Evolutionary conservation across 2,888 invertebrate genomes (phyloP).

Genomic region (Vandiemenella viatica): DNA sequence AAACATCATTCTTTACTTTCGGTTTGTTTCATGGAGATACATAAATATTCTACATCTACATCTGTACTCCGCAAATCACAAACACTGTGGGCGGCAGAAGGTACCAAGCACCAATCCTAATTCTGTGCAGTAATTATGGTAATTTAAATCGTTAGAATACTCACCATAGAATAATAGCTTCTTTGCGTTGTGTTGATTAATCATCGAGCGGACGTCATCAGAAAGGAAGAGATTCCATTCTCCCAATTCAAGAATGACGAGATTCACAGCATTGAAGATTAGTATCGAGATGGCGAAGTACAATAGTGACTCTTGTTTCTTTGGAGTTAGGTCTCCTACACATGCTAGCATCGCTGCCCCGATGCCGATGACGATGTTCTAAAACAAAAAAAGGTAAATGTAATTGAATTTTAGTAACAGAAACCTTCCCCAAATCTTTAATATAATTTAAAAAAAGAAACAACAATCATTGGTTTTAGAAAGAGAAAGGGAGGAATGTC

Average conservation of each 20-base stretch:
- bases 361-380: constrained; percentile 35
- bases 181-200: constrained; percentile 14
- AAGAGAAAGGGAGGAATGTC: not conserved
- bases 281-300: constrained; percentile 27
- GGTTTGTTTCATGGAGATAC: too few relatives aligned
- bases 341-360: constrained; percentile 32
- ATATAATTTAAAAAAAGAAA: too few relatives aligned
- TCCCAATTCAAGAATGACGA: constrained; percentile 27
- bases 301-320: constrained; percentile 32
- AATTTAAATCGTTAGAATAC: too few relatives aligned
- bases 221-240: constrained; percentile 32
- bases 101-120: too few relatives aligned
- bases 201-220: constrained; percentile 21
- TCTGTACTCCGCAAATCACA: too few relatives aligned
- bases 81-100: too few relatives aligned
- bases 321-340: constrained; percentile 29
- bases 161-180: constrained; percentile 17
- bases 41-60: too few relatives aligned
- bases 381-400: constrained; percentile 16
- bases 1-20: too few relatives aligned
- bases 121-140: too few relatives aligned
- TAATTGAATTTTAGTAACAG: not conserved
- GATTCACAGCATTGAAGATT: constrained; percentile 22
- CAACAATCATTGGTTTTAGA: too few relatives aligned
- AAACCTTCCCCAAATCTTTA: too few relatives aligned